phyloP scores from a whole-genome alignment of 2,888 invertebrate genomes.

The Anticlea derivata region DNA sequence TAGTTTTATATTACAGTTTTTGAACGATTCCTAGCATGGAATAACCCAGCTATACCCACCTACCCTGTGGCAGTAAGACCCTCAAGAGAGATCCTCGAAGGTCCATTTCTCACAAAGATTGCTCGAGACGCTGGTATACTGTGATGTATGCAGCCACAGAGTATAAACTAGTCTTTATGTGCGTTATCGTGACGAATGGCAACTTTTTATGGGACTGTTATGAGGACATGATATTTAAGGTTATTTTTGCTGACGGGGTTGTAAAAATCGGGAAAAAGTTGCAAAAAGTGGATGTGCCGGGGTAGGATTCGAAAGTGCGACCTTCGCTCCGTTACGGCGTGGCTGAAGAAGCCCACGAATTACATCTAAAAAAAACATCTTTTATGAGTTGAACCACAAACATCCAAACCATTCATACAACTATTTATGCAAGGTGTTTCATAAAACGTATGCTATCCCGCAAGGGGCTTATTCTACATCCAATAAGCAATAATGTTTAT shows the following conservation, averaged over 20 bases:
- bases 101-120: conserved; percentile 42
- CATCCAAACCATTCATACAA: too few species aligned
- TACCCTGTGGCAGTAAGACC: conserved; percentile 6
- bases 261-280: neutral
- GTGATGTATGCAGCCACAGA: conserved; percentile 22
- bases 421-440: too few species aligned
- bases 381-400: too few species aligned
- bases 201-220: conserved; percentile 23
- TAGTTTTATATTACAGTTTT: too few species aligned
- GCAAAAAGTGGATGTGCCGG: neutral
- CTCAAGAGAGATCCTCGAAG: conserved; percentile 15
- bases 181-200: conserved; percentile 18
- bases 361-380: too few species aligned
- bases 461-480: too few species aligned
- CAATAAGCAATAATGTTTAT: too few species aligned
- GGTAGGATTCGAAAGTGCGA: neutral
- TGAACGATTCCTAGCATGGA: neutral
- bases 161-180: conserved; percentile 6
- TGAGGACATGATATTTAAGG: conserved; percentile 12
- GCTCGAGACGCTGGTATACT: conserved; percentile 26
- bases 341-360: too few species aligned
- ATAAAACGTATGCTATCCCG: too few species aligned
- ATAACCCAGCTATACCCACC: neutral
- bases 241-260: conserved; percentile 6
- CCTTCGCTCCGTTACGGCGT: too few species aligned